Evolutionary conservation across 1,140 invertebrate species (phyloP), one percentile per base, ranked within the genome.

Genomic region (Pseudoatta argentina): DNA sequence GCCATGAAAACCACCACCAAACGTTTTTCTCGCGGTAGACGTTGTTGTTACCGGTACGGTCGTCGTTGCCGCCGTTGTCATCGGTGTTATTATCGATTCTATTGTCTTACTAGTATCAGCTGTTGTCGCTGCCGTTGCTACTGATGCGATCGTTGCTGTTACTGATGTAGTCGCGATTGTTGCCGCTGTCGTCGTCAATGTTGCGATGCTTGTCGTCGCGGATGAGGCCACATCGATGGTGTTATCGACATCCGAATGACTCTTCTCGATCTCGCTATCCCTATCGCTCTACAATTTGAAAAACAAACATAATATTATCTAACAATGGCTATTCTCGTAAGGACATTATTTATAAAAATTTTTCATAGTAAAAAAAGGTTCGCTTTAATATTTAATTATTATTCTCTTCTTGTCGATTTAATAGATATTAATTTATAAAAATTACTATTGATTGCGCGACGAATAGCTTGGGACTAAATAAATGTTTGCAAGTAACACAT

Each of bases 251-350:
- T 97, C 96, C 69, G 96, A 97, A 91, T 96, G 96, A 86, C 96
- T 96, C 89, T 97, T 97, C 87, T 97, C 96, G 77, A 96, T 95
- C 89, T 97, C 96, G 92, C 96, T 96, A 91, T 95, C 94, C 48
- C 96, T 96, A 91, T 96, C 96, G 91, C 96, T 96, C 96, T 97
- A 96, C 79, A 96, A 96, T 53, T 24, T 34, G 2, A 55, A n/a
- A n/a, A 44, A 3, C 8, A 8, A 48, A 5, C 44, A 27, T 39
- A 64, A 57, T n/a, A 7, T 77, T 77, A 30, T 27, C n/a, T 0
- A 69, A 39, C 7, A 18, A 71, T 30, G 3, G 3, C 0, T 75
- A 1, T 71, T 71, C 4, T 69, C 21, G 6, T 21, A 2, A 18
- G 4, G 18, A 81, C 39, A 51, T 3, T 24, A 24, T 24, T 24